Conservation (phyloP, 2,113 vertebrate species). For the Dissostichus mawsoni region DNA sequence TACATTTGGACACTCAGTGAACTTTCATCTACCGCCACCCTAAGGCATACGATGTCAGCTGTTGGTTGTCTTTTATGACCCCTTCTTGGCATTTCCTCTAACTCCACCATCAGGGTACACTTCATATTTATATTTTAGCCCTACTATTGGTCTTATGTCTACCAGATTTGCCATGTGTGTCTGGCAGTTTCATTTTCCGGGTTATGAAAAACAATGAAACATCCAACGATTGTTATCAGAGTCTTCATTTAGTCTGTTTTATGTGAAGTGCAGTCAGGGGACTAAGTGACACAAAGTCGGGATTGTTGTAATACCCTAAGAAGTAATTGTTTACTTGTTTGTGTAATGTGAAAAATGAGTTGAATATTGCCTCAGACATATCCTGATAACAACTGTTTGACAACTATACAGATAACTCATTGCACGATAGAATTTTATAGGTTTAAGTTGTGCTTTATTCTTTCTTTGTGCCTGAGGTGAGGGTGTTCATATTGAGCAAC, state of each 20-base stretch:
- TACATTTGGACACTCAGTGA: neutral
- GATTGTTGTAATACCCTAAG: neutral
- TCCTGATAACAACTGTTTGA: too few relatives aligned
- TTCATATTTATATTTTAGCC: neutral
- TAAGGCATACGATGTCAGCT: neutral
- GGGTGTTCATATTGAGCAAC: conserved; percentile 1
- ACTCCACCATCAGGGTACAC: neutral
- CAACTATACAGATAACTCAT: neutral
- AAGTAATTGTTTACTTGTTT: neutral
- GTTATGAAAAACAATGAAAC: neutral
- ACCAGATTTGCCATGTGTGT: neutral
- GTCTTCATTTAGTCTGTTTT: neutral
- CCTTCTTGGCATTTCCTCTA: neutral
- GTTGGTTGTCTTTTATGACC: too few relatives aligned
- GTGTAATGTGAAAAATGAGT: neutral
- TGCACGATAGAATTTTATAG: neutral
- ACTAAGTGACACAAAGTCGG: neutral
- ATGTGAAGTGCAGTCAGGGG: neutral
- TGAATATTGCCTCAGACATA: neutral
- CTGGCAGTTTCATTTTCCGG: neutral
- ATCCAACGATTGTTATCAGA: neutral
- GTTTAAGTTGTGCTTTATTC: neutral
- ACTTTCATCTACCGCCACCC: neutral
- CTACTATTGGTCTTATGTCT: neutral
- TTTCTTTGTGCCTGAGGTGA: neutral